Evolutionary conservation across 2,113 vertebrate species (phyloP).

Genomic region (Carettochelys insculpta): DNA sequence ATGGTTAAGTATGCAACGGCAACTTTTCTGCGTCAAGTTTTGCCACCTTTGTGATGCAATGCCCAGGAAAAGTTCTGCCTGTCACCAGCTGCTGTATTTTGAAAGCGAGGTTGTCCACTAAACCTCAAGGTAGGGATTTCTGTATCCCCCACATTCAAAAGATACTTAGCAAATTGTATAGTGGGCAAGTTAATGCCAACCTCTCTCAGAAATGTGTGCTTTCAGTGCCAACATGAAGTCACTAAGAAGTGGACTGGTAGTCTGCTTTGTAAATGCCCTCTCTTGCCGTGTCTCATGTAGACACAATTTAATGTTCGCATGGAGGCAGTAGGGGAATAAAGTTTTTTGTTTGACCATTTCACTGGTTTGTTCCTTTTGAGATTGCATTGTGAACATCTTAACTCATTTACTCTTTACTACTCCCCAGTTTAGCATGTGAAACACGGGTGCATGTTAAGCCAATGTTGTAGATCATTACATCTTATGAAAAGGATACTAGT

Average conservation of each 20-base stretch:
- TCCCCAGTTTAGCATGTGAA: neutral
- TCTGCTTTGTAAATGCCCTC: neutral
- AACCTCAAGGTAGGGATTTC: neutral
- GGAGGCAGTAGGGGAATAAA: conserved; percentile 4
- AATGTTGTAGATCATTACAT: neutral
- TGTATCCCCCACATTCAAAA: neutral
- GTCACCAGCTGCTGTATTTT: neutral
- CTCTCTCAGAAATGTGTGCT: neutral
- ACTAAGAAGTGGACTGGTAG: neutral
- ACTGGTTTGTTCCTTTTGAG: neutral
- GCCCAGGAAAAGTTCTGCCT: neutral
- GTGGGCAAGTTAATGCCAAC: neutral
- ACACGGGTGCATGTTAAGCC: neutral
- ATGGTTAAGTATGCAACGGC: neutral
- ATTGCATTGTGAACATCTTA: neutral
- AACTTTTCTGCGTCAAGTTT: conserved; percentile 1
- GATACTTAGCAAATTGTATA: neutral
- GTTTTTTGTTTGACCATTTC: neutral
- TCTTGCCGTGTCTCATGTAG: neutral
- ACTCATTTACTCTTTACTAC: neutral
- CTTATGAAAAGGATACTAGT: neutral
- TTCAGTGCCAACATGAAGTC: neutral
- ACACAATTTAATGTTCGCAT: neutral
- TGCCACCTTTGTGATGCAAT: conserved; percentile 1
- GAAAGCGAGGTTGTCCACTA: neutral